Evolutionary conservation across 2,797 vertebrate species (phyloP).

Genomic region (Serranus cabrilla): DNA sequence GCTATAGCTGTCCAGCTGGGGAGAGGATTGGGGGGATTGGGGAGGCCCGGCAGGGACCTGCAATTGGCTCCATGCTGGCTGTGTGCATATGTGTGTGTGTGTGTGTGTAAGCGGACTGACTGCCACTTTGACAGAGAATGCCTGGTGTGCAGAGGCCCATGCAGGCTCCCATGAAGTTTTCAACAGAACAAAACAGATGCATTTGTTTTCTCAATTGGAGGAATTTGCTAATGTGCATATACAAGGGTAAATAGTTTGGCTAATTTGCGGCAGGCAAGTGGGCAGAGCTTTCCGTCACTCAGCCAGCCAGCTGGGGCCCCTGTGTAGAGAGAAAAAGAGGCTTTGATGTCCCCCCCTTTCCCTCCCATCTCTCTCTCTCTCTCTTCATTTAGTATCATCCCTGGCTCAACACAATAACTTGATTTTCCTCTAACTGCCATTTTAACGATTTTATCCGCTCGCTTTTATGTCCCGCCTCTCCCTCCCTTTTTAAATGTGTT

Average conservation of each 20-base stretch:
- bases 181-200: constrained; percentile 78
- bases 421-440: constrained; percentile 34
- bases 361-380: neutral
- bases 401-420: constrained; percentile 27
- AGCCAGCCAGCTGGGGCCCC: constrained; percentile 71
- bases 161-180: constrained; percentile 78
- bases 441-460: constrained; percentile 20
- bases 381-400: constrained; percentile 38
- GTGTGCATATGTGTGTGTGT: constrained; percentile 46
- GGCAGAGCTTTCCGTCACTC: constrained; percentile 52
- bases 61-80: constrained; percentile 64
- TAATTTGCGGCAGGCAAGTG: constrained; percentile 78
- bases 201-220: constrained; percentile 84
- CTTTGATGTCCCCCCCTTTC: constrained; percentile 38
- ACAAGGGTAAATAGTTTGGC: constrained; percentile 80
- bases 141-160: constrained; percentile 81
- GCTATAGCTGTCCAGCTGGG: constrained; percentile 68
- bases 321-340: constrained; percentile 36
- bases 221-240: constrained; percentile 82
- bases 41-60: constrained; percentile 63
- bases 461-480: constrained; percentile 32
- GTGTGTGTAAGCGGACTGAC: constrained; percentile 40
- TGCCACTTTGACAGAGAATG: constrained; percentile 75
- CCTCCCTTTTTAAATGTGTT: neutral
- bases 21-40: constrained; percentile 54